Percentiles rank a stretch among this genome's conserved stretches.
These are phyloP conservation scores for Bombus polaris DNA, from an alignment of 1,140 invertebrate genomes.

Conservation along the genomic window DNA sequence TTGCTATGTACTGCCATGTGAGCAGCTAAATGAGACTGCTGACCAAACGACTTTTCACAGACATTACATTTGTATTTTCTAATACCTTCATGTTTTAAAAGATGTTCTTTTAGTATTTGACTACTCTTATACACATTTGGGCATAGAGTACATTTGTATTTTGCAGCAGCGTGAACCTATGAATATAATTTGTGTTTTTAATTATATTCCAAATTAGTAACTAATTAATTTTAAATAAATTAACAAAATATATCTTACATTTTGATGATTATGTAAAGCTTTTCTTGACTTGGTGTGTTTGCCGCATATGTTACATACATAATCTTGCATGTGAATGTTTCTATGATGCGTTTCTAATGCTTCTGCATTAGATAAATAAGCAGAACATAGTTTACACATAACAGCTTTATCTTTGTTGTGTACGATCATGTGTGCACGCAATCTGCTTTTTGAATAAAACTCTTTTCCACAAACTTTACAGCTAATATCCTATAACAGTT, in stretches of 20 bases:
- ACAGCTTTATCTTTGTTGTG: constrained; percentile 70
- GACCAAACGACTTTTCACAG: constrained; percentile 71
- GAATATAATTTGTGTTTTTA: background rate
- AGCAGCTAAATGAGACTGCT: constrained; percentile 74
- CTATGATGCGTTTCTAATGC: constrained; percentile 65
- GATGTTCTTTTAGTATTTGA: constrained; percentile 74
- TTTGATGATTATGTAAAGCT: constrained; percentile 73
- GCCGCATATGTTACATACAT: constrained; percentile 69
- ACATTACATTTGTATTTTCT: constrained; percentile 72
- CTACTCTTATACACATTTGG: constrained; percentile 73
- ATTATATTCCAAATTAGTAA: background rate
- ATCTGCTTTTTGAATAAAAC: constrained; percentile 70
- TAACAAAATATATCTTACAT: constrained; percentile 58
- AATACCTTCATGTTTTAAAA: constrained; percentile 75
- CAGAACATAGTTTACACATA: constrained; percentile 71
- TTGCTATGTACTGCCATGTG: constrained; percentile 74
- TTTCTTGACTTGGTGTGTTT: constrained; percentile 70
- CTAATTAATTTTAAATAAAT: background rate
- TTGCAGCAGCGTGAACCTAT: constrained; percentile 71
- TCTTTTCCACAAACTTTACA: constrained; percentile 69
- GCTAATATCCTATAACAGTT: constrained; percentile 60
- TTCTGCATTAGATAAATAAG: constrained; percentile 66
- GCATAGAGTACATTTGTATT: constrained; percentile 71
- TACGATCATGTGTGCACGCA: constrained; percentile 69
- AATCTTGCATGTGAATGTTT: constrained; percentile 69